A percentile compares a stretch with the other conserved stretches of the same genome.
These are phyloP conservation scores for Brachirus orientalis DNA, from an alignment of 2,113 vertebrate species.

Conservation along the genomic window DNA sequence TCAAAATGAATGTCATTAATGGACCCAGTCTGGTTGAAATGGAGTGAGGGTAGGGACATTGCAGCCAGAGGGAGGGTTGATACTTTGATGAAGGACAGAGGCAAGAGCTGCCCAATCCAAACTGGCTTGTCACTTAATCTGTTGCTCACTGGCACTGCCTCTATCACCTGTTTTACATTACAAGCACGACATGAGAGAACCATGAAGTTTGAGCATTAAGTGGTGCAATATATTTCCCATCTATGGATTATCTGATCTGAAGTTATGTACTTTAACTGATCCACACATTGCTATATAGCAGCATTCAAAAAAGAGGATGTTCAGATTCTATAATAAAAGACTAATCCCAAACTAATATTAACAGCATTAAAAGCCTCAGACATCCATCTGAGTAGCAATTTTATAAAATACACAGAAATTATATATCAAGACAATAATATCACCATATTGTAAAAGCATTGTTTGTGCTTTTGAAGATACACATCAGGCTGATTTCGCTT, in stretches of 20 bases:
- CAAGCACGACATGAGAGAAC: conserved; percentile 49
- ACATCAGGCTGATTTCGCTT: conserved; percentile 24
- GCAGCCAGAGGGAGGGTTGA: conserved; percentile 43
- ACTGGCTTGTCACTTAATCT: conserved; percentile 53
- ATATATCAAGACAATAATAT: background rate
- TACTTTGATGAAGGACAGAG: conserved; percentile 43
- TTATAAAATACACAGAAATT: background rate
- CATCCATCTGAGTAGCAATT: conserved; percentile 6
- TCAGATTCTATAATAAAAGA: no score
- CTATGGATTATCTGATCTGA: conserved; percentile 79
- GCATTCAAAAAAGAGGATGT: no score
- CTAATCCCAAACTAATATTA: no score
- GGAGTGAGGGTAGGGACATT: conserved; percentile 65
- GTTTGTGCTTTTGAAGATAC: conserved; percentile 2
- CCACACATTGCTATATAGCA: conserved; percentile 26
- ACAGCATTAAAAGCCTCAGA: conserved; percentile 10
- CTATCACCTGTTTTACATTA: conserved; percentile 73
- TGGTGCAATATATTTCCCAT: conserved; percentile 78
- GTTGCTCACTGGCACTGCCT: conserved; percentile 54
- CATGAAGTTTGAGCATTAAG: conserved; percentile 85
- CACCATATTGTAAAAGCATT: background rate
- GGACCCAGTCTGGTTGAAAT: conserved; percentile 68
- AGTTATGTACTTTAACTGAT: conserved; percentile 42
- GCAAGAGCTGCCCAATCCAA: conserved; percentile 46
- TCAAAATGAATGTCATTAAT: conserved; percentile 77